phyloP scores from a whole-genome alignment of 2,888 invertebrate genomes.

The Disparrhopalites patrizii region DNA sequence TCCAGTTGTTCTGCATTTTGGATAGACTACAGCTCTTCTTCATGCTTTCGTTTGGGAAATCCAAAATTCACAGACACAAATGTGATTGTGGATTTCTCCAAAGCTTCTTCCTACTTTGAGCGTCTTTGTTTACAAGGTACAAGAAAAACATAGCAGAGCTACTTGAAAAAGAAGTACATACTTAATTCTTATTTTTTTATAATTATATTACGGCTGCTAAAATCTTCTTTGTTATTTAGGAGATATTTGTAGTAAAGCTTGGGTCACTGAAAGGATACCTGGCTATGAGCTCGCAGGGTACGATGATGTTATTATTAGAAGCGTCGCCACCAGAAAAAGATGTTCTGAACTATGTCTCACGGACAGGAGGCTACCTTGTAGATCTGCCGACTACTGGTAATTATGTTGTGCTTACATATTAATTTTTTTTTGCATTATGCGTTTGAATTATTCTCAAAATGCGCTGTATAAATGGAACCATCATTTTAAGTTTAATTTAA shows the following conservation, averaged over 20 bases:
- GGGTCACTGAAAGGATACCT: conserved; percentile 50
- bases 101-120: conserved; percentile 45
- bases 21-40: conserved; percentile 43
- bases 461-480: neutral
- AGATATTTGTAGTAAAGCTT: conserved; percentile 49
- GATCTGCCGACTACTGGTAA: conserved; percentile 48
- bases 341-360: conserved; percentile 50
- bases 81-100: conserved; percentile 39
- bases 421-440: neutral
- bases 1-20: conserved; percentile 47
- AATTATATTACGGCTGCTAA: too few relatives aligned
- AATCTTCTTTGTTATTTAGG: conserved; percentile 26
- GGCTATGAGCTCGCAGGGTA: conserved; percentile 50
- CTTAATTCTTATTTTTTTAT: too few relatives aligned
- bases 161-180: neutral
- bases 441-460: too few relatives aligned
- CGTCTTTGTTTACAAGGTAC: conserved; percentile 46
- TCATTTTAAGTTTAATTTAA: neutral
- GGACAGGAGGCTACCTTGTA: conserved; percentile 49
- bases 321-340: conserved; percentile 48
- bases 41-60: conserved; percentile 43
- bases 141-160: neutral
- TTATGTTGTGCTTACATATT: neutral
- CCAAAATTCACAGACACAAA: conserved; percentile 33
- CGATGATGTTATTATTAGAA: conserved; percentile 49